Percentiles rank a stretch among this genome's conserved stretches.
phyloP scores from a whole-genome alignment of 2,113 vertebrate genomes.

The Poeciliopsis turrubarensis region DNA sequence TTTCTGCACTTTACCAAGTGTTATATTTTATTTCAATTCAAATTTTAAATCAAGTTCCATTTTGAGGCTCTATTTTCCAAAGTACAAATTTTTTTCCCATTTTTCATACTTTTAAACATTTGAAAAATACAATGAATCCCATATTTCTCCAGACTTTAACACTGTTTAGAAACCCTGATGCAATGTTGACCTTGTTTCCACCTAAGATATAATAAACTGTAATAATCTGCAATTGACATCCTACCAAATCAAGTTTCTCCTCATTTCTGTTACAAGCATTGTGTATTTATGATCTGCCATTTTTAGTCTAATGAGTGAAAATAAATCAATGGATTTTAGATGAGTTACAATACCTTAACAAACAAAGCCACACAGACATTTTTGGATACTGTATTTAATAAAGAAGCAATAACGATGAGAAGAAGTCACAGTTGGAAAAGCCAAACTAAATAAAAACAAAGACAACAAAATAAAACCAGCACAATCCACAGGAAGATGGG shows the following conservation, averaged over 20 bases:
- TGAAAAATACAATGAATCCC: no score
- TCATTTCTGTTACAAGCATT: background rate
- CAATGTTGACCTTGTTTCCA: background rate
- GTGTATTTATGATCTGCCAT: no score
- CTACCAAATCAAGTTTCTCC: background rate
- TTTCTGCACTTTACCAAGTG: no score
- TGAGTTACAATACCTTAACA: background rate
- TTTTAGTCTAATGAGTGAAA: background rate
- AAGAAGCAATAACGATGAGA: constrained; percentile 7
- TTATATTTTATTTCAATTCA: no score
- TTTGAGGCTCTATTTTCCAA: no score
- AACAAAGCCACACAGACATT: background rate
- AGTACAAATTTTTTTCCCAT: no score
- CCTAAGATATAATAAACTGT: no score
- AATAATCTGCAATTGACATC: no score
- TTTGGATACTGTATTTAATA: background rate
- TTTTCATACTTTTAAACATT: no score
- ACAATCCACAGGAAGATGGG: constrained; percentile 22
- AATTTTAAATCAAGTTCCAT: no score
- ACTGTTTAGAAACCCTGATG: background rate
- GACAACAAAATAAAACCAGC: constrained; percentile 5
- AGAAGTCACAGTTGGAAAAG: constrained; percentile 14
- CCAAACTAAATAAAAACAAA: constrained; percentile 19
- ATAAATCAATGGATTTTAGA: background rate
- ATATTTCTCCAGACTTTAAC: no score